Percentiles rank a stretch among this genome's conserved stretches.
These are phyloP conservation scores for Tenthredo mesomela DNA, from an alignment of 2,888 invertebrate genomes.

Conservation along the genomic window DNA sequence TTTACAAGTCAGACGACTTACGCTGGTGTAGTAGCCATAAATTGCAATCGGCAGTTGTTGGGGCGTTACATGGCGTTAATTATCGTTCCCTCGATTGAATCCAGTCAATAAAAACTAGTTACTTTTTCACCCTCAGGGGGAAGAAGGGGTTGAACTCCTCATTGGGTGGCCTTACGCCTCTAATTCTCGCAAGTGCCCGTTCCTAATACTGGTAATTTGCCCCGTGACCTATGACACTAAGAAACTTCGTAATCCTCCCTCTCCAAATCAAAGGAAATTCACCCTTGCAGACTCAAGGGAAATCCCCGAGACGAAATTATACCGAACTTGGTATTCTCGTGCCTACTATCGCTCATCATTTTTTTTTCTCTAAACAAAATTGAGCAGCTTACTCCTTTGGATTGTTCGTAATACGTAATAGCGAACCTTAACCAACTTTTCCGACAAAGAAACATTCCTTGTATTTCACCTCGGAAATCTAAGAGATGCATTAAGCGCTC, in stretches of 20 bases:
- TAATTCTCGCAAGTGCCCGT: slow-evolving; percentile 40
- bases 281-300: slow-evolving; percentile 4
- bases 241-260: slow-evolving; percentile 29
- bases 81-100: slow-evolving; percentile 69
- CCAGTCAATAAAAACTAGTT: slow-evolving; percentile 68
- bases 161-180: slow-evolving; percentile 58
- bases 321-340: neutral
- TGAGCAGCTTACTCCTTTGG: neutral
- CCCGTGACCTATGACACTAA: slow-evolving; percentile 47
- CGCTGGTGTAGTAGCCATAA: slow-evolving; percentile 65
- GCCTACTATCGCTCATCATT: neutral
- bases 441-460: slow-evolving; percentile 5
- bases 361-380: neutral
- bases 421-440: neutral
- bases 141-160: slow-evolving; percentile 58
- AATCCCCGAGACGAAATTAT: neutral
- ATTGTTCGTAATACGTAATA: neutral
- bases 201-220: slow-evolving; percentile 47
- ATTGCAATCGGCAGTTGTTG: slow-evolving; percentile 69
- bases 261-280: neutral
- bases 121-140: slow-evolving; percentile 59
- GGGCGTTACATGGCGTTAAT: slow-evolving; percentile 71
- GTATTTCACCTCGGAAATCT: neutral
- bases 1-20: slow-evolving; percentile 35
- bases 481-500: neutral